Evolutionary conservation across 1,140 invertebrate species (phyloP).

Genomic region (Monochamus saltuarius): DNA sequence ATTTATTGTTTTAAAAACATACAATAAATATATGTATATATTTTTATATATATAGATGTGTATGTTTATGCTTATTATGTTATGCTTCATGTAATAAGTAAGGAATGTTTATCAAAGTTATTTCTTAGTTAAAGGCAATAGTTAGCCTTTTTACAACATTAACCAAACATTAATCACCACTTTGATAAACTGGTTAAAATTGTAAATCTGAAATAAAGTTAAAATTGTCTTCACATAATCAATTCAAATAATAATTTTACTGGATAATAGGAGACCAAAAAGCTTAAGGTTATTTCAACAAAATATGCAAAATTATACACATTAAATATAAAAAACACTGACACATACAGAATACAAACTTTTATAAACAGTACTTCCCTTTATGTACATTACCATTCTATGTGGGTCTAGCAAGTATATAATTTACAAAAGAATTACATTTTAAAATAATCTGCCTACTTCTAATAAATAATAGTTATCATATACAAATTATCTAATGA

Average conservation of each 20-base stretch:
- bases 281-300: conserved; percentile 1
- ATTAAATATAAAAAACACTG: not conserved
- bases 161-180: not conserved
- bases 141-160: not conserved
- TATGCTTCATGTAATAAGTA: conserved; percentile 6
- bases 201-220: not conserved
- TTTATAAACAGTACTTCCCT: conserved; percentile 23
- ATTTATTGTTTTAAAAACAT: conserved; percentile 33
- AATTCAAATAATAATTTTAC: not conserved
- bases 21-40: conserved; percentile 30
- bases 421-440: conserved; percentile 24
- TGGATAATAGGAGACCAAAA: not conserved
- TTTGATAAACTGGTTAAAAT: not conserved
- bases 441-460: conserved; percentile 17
- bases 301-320: not conserved
- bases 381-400: conserved; percentile 30
- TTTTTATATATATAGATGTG: conserved; percentile 11
- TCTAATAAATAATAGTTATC: conserved; percentile 22
- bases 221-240: not conserved
- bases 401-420: not conserved
- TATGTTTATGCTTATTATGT: conserved; percentile 20
- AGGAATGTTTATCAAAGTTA: conserved; percentile 9
- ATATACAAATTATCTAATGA: conserved; percentile 17
- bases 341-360: not conserved
- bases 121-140: not conserved